phyloP scores from a whole-genome alignment of 2,113 vertebrate genomes.

The Aleadryas rufinucha region DNA sequence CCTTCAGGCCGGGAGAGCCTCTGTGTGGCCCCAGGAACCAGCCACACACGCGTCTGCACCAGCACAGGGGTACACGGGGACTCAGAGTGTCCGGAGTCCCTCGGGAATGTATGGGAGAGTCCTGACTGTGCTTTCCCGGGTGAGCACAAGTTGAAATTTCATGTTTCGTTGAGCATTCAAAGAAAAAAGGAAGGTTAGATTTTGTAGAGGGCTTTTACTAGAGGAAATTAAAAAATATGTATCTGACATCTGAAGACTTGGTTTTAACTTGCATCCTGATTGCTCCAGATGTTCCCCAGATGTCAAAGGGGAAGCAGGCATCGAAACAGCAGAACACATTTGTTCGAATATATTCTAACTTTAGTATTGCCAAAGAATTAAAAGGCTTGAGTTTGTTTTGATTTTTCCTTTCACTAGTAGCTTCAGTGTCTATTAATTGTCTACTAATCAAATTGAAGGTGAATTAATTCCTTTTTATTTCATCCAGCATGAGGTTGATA shows the following conservation, averaged over 20 bases:
- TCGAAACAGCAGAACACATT: background rate
- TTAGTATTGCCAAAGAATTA: background rate
- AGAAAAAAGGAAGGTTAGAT: background rate
- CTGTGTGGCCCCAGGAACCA: rapidly evolving
- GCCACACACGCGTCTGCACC: rapidly evolving
- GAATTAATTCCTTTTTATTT: background rate
- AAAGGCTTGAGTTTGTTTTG: background rate
- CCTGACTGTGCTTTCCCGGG: background rate
- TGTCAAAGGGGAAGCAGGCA: background rate
- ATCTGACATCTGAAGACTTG: slow-evolving; percentile 22
- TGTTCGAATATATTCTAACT: background rate
- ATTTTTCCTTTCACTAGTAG: background rate
- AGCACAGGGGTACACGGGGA: rapidly evolving
- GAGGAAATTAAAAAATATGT: slow-evolving; percentile 58
- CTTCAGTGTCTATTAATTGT: background rate
- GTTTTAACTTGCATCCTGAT: slow-evolving; percentile 36
- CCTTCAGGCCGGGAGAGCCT: background rate
- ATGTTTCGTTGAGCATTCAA: background rate
- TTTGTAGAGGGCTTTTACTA: background rate
- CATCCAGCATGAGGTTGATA: background rate
- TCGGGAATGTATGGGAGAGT: rapidly evolving
- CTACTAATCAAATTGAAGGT: background rate
- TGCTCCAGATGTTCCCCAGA: slow-evolving; percentile 58
- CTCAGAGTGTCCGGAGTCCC: rapidly evolving
- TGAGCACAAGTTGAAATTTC: background rate